phyloP scores from a whole-genome alignment of 2,113 vertebrate genomes.

The Leptodactylus fuscus region DNA sequence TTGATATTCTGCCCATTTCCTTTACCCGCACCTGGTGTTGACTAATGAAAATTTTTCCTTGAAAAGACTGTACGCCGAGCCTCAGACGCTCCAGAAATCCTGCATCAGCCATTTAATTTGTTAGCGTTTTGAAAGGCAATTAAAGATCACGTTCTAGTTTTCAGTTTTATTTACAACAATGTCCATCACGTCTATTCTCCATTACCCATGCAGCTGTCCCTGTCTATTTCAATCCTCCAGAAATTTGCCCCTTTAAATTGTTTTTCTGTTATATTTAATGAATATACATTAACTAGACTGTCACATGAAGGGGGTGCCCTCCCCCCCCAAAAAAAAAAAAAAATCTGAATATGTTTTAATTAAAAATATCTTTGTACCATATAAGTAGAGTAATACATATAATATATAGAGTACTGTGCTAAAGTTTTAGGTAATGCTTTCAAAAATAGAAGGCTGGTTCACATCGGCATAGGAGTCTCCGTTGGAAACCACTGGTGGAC shows the following conservation, averaged over 20 bases:
- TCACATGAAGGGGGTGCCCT: neutral
- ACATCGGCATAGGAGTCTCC: no score
- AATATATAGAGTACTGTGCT: no score
- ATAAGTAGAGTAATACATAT: no score
- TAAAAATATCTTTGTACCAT: neutral
- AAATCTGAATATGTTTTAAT: neutral
- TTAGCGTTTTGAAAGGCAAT: slow-evolving; percentile 35
- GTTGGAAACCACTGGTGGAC: no score
- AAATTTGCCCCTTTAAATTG: neutral
- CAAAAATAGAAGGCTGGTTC: no score
- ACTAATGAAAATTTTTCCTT: slow-evolving; percentile 12
- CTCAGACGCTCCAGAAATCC: neutral
- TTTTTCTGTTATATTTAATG: neutral
- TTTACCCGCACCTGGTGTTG: neutral
- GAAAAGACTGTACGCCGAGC: neutral
- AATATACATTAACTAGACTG: neutral
- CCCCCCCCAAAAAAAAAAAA: neutral
- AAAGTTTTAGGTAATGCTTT: no score
- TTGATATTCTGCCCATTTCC: neutral
- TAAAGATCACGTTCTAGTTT: slow-evolving; percentile 30
- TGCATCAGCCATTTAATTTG: slow-evolving; percentile 20
- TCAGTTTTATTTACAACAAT: slow-evolving; percentile 17
- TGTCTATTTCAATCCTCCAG: slow-evolving; percentile 10
- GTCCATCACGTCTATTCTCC: slow-evolving; percentile 13
- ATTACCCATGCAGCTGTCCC: slow-evolving; percentile 25